Base-by-base conservation (phyloP, 2,888 invertebrate genomes). In the Malachius bipustulatus region DNA sequence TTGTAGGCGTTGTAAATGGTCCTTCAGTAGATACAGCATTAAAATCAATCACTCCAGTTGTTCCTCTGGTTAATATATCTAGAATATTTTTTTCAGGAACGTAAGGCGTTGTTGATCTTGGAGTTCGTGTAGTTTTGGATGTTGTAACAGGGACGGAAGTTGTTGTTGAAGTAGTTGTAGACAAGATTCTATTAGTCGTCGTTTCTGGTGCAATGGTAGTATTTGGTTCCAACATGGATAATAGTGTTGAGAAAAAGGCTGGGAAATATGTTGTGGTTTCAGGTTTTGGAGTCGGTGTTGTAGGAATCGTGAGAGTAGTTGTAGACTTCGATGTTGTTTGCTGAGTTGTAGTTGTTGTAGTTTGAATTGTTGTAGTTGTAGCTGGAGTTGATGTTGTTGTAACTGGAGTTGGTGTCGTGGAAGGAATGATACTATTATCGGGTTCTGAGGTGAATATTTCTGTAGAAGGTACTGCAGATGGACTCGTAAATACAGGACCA, bases 31-130 rank as follows among this genome's bases (percentile, higher is more conserved):
- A 14, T 47, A 37, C n/a, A 59, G 39, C 28, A 57, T 54, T 32
- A 59, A 55, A 34, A 54, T 45, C 40, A 56, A 51, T 12, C 56
- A 53, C 3, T 40, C 39, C 2, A 51, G 48, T 41, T 10, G 13
- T 34, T 32, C 12, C 38, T 26, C 4, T 27, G 6, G 29, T 29
- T 8, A 29, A 29, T 6, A 29, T 19, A 19, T 19, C 24, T 19
- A 19, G n/a, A 8, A 19, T 19, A 19, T 19, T 19, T 8, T 19
- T 19, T n/a, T 19, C 24, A 8, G 6, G 24, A 8, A 40, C 19
- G 63, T 62, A 53, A 13, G 39, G 42, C 16, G 39, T 15, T 24
- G 32, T 39, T 15, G 36, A 32, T 12, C 43, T 26, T 33, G 38
- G 34, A 13, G 39, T 30, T 11, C 46, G 6, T 19, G 6, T 19